Base-by-base conservation (phyloP, 2,113 vertebrate genomes). In the Odontophorus gujanensis region DNA sequence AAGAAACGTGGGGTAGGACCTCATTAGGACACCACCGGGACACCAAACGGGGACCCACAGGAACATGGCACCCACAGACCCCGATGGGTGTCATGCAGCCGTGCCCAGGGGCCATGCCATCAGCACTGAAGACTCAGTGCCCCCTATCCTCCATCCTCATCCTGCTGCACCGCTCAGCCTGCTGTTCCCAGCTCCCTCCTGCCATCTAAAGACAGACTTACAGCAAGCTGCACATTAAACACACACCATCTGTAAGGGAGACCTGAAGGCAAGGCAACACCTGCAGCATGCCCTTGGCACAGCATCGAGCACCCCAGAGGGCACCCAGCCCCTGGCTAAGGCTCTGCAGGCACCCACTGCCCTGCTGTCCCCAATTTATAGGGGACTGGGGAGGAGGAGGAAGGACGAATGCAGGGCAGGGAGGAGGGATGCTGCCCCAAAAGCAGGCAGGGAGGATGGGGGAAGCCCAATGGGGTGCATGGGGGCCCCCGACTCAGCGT, bases 201-300 rank as follows among this genome's bases (percentile, higher is more conserved):
- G 95, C 95, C 94, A 95, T 89, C 96, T 91, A 96, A 95, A 96
- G 97, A 91, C 93, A 11, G 96, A 81, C 85, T 95, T 83, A 88
- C 78, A 18, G 47, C 20, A 94, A 97, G 96, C 95, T 50, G 21
- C 84, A 48, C 93, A 96, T 95, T 96, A 96, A 96, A 73, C 13
- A 4, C 30, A 17, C 89, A n/a, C 97, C 97, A 96, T 95, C 97
- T 97, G 96, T 90, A 81, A 61, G 38, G 91, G 80, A 89, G 84
- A 92, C 40, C 78, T 53, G 53, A 94, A 86, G 30, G 87, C 93
- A 81, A 94, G 90, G 47, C 92, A 87, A 92, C 76, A 95, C 96
- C 95, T 89, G 89, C 75, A 32, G 32, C 79, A 20, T 42, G 4
- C 74, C 32, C 59, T 0, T 6, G 26, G n/a, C 38, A 10, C 30